Evolutionary conservation across 2,113 vertebrate genomes (phyloP), one percentile per base, ranked within the genome.

Genomic region (Chloropsis hardwickii): DNA sequence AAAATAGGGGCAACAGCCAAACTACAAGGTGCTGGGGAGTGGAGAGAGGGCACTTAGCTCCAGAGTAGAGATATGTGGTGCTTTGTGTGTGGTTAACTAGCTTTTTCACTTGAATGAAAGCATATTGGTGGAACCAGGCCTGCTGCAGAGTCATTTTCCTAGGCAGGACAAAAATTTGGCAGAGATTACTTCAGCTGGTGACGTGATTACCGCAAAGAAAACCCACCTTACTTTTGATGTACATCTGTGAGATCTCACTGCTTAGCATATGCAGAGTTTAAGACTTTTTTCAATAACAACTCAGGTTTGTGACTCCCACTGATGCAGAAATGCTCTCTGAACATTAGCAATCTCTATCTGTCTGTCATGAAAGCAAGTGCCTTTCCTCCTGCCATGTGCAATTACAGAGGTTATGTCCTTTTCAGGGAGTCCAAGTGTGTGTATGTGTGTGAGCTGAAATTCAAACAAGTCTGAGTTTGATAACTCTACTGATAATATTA

Each of bases 31-130:
- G 22, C 33, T 64, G 40, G 24, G 19, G 11, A 5, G 3, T 20
- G 37, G 28, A 66, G 20, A 21, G 22, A 56, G 28, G 73, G 13
- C 9, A 14, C 42, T 47, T 73, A 17, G 14, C 47, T 80, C 40
- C 4, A 18, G 10, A 1, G 0, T 3, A 23, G 50, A 57, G 12
- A 9, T n/a, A 44, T 0, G 0, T 21, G 13, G 13, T 40, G 24
- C 45, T 60, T 57, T 13, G 2, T 57, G 42, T 33, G 23, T 10
- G 4, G 39, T 88, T 92, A 33, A n/a, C 16, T 40, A 27, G 27
- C 40, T 90, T 65, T 82, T 79, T 84, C 29, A 20, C 28, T 39
- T 42, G 39, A 58, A 67, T 62, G 19, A 90, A 78, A 40, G 17
- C 8, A 4, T 88, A 37, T 58, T 57, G 23, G 14, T 80, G 29